Conservation (phyloP, 64 coral and sea anemone genomes). For the Stylophora pistillata region DNA sequence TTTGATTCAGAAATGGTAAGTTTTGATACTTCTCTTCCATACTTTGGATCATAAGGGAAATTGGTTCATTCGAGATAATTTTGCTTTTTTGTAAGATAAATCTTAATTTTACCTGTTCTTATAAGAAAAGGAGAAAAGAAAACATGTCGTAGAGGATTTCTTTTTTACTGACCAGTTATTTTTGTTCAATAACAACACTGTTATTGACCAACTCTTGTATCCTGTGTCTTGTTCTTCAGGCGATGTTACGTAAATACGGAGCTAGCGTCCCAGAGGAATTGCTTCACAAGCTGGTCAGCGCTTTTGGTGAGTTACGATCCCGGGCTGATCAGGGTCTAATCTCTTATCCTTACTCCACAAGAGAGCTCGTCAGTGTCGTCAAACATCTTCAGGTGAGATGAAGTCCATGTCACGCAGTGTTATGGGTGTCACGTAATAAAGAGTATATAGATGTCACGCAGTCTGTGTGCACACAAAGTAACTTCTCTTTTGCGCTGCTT, state of each 20-base stretch:
- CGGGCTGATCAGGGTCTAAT: conserved; percentile 92
- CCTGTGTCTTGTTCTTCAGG: conserved; percentile 32
- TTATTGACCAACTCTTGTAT: background rate
- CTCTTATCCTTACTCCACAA: conserved; percentile 95
- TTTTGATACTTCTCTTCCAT: background rate
- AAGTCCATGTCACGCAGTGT: background rate
- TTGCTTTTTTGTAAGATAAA: too few relatives aligned
- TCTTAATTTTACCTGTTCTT: too few relatives aligned
- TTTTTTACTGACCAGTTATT: too few relatives aligned
- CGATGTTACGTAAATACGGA: conserved; percentile 94
- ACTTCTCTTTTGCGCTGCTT: background rate
- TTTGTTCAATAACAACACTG: background rate
- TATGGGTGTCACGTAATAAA: background rate
- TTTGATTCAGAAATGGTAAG: conserved; percentile 98
- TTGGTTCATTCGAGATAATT: too few relatives aligned
- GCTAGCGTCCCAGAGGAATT: conserved; percentile 79
- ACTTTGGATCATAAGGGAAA: background rate
- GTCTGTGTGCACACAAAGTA: background rate
- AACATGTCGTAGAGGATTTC: too few relatives aligned
- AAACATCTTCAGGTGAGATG: conserved; percentile 92
- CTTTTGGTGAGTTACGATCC: conserved; percentile 90
- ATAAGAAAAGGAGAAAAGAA: too few relatives aligned
- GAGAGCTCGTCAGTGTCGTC: conserved; percentile 95
- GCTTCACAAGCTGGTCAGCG: conserved; percentile 85
- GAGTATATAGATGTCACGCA: background rate